A percentile compares a stretch with the other conserved stretches of the same genome.
Conservation (phyloP, 2,797 vertebrate genomes). For the Halcyon smyrnensis region DNA sequence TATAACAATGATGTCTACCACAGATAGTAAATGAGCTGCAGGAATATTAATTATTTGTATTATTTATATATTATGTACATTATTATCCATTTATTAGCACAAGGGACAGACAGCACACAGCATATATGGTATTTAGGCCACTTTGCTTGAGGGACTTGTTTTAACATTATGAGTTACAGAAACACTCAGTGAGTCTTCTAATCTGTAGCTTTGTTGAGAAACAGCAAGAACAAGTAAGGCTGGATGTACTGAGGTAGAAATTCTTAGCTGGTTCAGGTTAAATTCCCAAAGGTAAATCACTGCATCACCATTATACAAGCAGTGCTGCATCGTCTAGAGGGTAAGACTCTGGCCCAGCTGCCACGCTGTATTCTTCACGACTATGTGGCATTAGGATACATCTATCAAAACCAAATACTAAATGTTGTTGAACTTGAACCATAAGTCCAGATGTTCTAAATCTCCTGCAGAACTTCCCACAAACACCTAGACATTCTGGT, state of each 20-base stretch:
- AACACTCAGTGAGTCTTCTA: slow-evolving; percentile 17
- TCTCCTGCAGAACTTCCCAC: not conserved
- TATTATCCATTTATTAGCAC: slow-evolving; percentile 21
- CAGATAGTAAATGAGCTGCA: not conserved
- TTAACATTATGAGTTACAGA: slow-evolving; percentile 15
- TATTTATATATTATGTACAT: not conserved
- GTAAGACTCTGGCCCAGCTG: not conserved
- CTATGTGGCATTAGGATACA: not conserved
- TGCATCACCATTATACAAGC: not conserved
- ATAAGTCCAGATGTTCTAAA: not conserved
- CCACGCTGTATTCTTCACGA: not conserved
- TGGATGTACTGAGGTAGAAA: not conserved
- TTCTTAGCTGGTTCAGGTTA: not conserved
- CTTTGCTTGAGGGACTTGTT: not conserved
- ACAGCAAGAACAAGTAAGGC: slow-evolving; percentile 14
- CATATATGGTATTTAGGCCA: slow-evolving; percentile 19
- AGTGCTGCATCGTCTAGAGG: not conserved
- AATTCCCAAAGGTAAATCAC: not conserved
- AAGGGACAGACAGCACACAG: not conserved
- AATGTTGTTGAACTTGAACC: not conserved
- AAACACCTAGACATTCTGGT: not conserved
- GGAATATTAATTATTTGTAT: not conserved
- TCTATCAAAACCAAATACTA: not conserved
- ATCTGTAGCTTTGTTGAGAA: slow-evolving; percentile 21
- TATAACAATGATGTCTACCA: not conserved